Evolutionary conservation across 2,113 vertebrate species (phyloP).

Genomic region (Jacana jacana): DNA sequence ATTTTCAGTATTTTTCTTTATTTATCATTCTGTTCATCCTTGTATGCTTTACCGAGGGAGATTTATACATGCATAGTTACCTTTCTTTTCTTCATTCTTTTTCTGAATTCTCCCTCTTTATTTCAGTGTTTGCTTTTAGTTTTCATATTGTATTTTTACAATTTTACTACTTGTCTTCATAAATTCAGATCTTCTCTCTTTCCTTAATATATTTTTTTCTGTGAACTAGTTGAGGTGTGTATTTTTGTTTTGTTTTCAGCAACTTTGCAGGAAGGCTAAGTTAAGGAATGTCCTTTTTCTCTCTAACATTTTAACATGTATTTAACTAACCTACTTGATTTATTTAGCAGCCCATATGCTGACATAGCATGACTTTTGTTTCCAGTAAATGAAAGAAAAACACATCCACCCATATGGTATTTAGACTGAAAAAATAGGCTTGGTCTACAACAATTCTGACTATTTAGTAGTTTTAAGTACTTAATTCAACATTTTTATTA

Average conservation of each 20-base stretch:
- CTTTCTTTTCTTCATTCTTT: neutral
- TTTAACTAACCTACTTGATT: constrained; percentile 40
- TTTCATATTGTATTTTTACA: neutral
- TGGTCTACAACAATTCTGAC: neutral
- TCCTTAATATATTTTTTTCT: neutral
- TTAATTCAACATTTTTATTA: constrained; percentile 22
- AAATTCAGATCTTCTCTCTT: neutral
- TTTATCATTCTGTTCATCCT: neutral
- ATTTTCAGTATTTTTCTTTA: neutral
- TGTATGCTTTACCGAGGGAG: neutral
- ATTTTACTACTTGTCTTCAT: neutral
- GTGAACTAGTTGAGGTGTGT: neutral
- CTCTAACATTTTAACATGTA: neutral
- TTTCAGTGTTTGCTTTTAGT: neutral
- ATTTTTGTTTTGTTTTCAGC: neutral
- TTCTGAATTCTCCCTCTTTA: neutral
- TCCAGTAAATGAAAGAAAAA: constrained; percentile 68
- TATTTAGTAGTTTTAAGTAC: constrained; percentile 9
- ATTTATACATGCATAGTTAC: neutral
- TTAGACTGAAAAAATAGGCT: constrained; percentile 28
- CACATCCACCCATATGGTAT: constrained; percentile 22
- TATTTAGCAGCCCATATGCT: constrained; percentile 41
- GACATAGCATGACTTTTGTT: constrained; percentile 56
- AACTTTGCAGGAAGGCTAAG: neutral
- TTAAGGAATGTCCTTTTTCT: neutral